phyloP scores from a whole-genome alignment of 2,113 vertebrate species.

The Syngnathus floridae region DNA sequence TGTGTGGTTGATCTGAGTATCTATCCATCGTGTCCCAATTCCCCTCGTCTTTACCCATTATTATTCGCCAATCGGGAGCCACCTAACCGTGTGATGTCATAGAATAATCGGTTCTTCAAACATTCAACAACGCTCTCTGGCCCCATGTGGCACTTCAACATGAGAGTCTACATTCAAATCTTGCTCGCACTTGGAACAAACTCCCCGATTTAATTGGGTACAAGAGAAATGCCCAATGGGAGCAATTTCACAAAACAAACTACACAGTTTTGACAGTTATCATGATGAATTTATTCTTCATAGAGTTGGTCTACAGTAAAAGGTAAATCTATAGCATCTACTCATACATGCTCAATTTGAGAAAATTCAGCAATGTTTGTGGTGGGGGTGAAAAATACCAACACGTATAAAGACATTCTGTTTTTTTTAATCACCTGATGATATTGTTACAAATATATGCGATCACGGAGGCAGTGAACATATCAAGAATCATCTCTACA shows the following conservation, averaged over 20 bases:
- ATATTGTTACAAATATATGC: constrained; percentile 59
- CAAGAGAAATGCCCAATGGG: not conserved
- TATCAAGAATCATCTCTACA: constrained; percentile 37
- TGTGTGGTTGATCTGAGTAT: constrained; percentile 12
- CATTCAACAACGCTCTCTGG: too few species aligned
- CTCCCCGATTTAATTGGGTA: not conserved
- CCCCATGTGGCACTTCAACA: too few species aligned
- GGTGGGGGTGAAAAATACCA: constrained; percentile 45
- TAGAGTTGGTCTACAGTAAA: constrained; percentile 64
- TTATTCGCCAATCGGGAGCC: constrained; percentile 31
- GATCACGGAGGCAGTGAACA: constrained; percentile 62
- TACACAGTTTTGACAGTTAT: constrained; percentile 14
- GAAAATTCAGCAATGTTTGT: constrained; percentile 44
- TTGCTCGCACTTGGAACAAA: not conserved
- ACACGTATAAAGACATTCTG: constrained; percentile 51
- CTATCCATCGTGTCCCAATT: constrained; percentile 5
- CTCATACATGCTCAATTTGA: constrained; percentile 51
- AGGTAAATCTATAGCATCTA: constrained; percentile 55
- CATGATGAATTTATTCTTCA: constrained; percentile 63
- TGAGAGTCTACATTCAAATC: not conserved
- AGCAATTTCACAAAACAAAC: constrained; percentile 13
- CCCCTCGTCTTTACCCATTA: constrained; percentile 22
- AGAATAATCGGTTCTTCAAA: too few species aligned
- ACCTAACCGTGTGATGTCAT: constrained; percentile 7
- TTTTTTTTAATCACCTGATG: constrained; percentile 50